These are phyloP conservation scores for Ailuropoda melanoleuca DNA, from an alignment of 2,113 vertebrate genomes.

Conservation along the genomic window DNA sequence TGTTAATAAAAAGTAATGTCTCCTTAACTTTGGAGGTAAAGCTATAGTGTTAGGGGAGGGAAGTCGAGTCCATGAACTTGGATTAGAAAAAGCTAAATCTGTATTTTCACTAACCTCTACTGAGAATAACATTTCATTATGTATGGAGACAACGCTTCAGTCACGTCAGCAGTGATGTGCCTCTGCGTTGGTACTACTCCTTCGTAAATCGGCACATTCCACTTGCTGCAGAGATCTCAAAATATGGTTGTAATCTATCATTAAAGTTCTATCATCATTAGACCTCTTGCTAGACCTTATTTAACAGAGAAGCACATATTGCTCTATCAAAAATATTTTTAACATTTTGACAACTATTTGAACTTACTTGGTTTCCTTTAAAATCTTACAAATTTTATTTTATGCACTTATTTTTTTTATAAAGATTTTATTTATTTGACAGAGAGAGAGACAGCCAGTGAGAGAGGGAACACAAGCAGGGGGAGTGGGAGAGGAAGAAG, in stretches of 20 bases:
- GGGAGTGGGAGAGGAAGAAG: no score
- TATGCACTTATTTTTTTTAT: no score
- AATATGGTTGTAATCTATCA: not conserved
- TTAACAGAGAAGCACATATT: not conserved
- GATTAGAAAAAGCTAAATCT: not conserved
- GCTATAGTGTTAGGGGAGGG: not conserved
- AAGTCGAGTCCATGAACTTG: not conserved
- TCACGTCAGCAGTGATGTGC: not conserved
- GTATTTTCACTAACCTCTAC: not conserved
- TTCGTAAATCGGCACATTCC: not conserved
- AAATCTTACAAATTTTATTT: not conserved
- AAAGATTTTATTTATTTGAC: no score
- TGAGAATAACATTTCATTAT: conserved; percentile 7
- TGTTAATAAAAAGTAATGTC: not conserved
- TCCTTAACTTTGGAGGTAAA: conserved; percentile 8
- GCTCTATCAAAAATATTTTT: not conserved
- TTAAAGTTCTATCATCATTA: not conserved
- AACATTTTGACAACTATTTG: not conserved
- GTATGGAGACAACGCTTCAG: not conserved
- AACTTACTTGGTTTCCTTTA: not conserved
- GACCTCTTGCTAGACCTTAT: not conserved
- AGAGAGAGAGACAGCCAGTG: no score
- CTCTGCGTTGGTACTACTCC: not conserved
- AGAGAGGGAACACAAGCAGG: no score
- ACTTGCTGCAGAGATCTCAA: not conserved